These are phyloP conservation scores for Luscinia luscinia DNA, from an alignment of 2,797 vertebrate species.

Conservation along the genomic window DNA sequence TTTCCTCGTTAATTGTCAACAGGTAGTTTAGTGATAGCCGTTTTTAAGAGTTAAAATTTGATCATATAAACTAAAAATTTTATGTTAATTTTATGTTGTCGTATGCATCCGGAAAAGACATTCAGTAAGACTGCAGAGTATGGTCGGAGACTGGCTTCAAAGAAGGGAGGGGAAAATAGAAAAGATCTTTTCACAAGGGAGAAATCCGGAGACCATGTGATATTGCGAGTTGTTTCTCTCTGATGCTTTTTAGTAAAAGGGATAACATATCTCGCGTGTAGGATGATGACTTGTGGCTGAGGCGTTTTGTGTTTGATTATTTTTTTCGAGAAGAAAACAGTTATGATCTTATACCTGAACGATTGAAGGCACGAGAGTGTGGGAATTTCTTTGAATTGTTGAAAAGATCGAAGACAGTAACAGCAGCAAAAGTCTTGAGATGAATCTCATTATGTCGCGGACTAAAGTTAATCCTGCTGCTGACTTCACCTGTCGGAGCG, in stretches of 20 bases:
- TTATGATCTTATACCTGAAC: neutral
- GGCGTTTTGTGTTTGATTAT: neutral
- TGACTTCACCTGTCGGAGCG: neutral
- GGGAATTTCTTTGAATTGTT: neutral
- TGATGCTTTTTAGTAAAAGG: neutral
- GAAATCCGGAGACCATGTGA: neutral
- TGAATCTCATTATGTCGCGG: neutral
- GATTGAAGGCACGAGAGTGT: neutral
- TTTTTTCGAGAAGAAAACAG: neutral
- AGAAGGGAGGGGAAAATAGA: rapidly evolving
- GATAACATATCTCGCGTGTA: rapidly evolving
- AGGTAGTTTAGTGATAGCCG: neutral
- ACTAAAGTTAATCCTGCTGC: neutral
- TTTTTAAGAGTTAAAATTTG: neutral
- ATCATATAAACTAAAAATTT: neutral
- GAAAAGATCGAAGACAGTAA: neutral
- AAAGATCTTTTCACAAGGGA: neutral
- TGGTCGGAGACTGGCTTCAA: neutral
- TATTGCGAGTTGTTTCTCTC: neutral
- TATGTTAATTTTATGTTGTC: neutral
- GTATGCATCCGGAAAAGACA: neutral
- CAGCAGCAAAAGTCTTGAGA: neutral
- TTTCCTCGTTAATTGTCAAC: neutral
- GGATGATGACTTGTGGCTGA: neutral
- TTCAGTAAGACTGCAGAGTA: neutral